A percentile compares a stretch with the other conserved stretches of the same genome.
Conservation (phyloP, 2,888 invertebrate species). For the Mimumesa dahlbomi region DNA sequence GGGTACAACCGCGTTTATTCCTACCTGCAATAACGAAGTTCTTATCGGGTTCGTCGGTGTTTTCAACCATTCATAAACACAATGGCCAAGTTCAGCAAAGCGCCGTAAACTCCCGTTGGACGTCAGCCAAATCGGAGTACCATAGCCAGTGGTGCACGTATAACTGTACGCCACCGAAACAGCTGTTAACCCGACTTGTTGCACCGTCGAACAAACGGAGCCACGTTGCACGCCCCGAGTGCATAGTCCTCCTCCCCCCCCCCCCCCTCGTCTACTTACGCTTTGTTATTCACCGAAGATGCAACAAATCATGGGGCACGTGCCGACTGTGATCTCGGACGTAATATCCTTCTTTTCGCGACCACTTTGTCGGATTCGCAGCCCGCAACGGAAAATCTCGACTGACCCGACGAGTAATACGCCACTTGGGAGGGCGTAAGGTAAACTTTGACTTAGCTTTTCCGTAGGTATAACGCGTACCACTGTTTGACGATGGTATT, state of each 20-base stretch:
- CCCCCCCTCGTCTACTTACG: too few relatives aligned
- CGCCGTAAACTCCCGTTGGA: slow-evolving; percentile 57
- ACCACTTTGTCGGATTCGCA: too few relatives aligned
- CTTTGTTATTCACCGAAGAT: slow-evolving; percentile 27
- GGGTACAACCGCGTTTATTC: too few relatives aligned
- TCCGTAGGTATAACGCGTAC: too few relatives aligned
- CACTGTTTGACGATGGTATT: too few relatives aligned
- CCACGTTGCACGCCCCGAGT: slow-evolving; percentile 34
- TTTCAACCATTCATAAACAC: slow-evolving; percentile 29
- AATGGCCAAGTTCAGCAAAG: slow-evolving; percentile 38
- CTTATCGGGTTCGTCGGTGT: neutral
- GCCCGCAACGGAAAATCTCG: too few relatives aligned
- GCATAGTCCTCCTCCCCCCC: neutral
- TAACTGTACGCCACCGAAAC: slow-evolving; percentile 63
- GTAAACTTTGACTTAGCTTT: too few relatives aligned
- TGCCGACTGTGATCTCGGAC: slow-evolving; percentile 1
- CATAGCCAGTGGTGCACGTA: slow-evolving; percentile 43
- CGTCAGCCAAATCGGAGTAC: slow-evolving; percentile 60
- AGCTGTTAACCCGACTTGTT: slow-evolving; percentile 76
- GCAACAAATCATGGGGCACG: slow-evolving; percentile 18
- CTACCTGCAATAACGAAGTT: neutral
- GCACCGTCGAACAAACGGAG: slow-evolving; percentile 66
- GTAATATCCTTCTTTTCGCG: too few relatives aligned
- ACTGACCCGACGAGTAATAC: too few relatives aligned
- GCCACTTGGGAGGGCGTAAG: too few relatives aligned